A percentile compares a stretch with the other conserved stretches of the same genome.
phyloP scores from a whole-genome alignment of 2,113 vertebrate species.

The Neolamprologus hecqui region DNA sequence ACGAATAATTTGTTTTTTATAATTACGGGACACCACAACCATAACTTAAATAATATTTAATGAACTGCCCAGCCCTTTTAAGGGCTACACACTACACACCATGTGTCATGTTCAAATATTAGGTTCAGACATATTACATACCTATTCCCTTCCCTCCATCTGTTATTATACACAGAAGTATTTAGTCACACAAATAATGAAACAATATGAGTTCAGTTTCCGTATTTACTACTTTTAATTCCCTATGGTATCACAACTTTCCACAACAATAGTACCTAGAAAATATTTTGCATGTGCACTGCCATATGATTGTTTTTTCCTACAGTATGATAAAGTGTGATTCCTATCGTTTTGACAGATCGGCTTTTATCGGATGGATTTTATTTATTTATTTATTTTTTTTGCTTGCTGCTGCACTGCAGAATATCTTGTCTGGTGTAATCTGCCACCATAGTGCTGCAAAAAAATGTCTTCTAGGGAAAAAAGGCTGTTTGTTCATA shows the following conservation, averaged over 20 bases:
- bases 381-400: background rate
- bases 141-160: background rate
- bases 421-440: background rate
- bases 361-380: background rate
- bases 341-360: background rate
- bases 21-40: background rate
- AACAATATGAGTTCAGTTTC: rapidly evolving
- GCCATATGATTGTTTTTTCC: background rate
- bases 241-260: background rate
- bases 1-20: rapidly evolving
- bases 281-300: background rate
- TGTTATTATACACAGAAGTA: background rate
- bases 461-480: background rate
- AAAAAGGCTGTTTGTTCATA: background rate
- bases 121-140: background rate
- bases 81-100: background rate
- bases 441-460: background rate
- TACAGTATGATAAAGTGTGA: background rate
- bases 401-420: background rate
- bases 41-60: rapidly evolving
- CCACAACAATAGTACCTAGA: background rate
- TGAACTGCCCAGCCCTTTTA: background rate
- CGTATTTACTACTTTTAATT: background rate
- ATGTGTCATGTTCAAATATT: rapidly evolving
- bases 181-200: background rate